These are phyloP conservation scores for Rotaria magnacalcarata DNA, from an alignment of 2,888 invertebrate genomes.

Conservation along the genomic window DNA sequence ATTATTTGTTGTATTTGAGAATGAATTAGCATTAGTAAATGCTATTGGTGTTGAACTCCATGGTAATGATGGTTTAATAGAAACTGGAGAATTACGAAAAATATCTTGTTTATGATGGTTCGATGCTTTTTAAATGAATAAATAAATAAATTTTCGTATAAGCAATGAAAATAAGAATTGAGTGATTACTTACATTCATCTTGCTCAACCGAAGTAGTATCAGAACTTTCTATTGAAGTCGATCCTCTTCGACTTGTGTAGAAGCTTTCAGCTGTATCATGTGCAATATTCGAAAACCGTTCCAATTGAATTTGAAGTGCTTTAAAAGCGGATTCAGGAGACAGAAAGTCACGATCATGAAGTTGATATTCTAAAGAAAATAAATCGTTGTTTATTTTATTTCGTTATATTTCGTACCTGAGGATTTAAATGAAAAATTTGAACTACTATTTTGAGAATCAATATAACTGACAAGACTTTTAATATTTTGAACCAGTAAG, in stretches of 20 bases:
- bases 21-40: too few relatives aligned
- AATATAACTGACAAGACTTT: neutral
- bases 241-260: too few relatives aligned
- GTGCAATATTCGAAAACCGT: neutral
- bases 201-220: too few relatives aligned
- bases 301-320: neutral
- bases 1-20: too few relatives aligned
- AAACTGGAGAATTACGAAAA: too few relatives aligned
- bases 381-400: neutral
- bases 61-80: too few relatives aligned
- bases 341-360: neutral
- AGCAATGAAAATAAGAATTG: too few relatives aligned
- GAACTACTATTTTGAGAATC: neutral
- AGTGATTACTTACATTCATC: too few relatives aligned
- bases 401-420: neutral
- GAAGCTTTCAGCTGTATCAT: neutral
- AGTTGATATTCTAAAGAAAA: neutral
- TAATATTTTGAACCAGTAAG: neutral
- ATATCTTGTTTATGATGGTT: too few relatives aligned
- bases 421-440: neutral
- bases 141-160: too few relatives aligned
- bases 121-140: too few relatives aligned
- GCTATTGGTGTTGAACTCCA: too few relatives aligned
- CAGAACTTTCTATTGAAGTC: neutral
- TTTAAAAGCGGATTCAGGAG: neutral